Evolutionary conservation across 2,888 invertebrate genomes (phyloP).

Genomic region (Latrodectus hesperus): DNA sequence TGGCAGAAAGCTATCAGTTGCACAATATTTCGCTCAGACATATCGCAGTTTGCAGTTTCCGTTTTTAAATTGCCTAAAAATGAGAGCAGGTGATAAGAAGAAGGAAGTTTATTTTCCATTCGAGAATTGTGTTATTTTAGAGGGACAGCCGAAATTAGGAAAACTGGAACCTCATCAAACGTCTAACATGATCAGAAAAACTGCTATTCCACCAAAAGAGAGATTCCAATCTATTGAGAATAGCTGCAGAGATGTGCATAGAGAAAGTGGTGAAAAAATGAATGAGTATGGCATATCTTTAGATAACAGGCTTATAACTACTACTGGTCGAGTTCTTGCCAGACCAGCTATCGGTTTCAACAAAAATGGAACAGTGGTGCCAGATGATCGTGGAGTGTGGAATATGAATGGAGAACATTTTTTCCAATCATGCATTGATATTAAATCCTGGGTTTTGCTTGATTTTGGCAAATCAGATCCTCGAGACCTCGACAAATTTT

Average conservation of each 20-base stretch:
- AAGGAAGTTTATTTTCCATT: constrained; percentile 48
- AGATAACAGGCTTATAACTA: constrained; percentile 18
- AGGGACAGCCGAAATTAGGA: constrained; percentile 40
- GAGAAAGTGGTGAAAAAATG: constrained; percentile 16
- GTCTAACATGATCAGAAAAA: constrained; percentile 53
- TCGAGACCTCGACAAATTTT: not conserved
- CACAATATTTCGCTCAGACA: constrained; percentile 39
- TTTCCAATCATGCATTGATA: constrained; percentile 12
- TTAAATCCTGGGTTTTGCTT: constrained; percentile 37
- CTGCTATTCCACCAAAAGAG: constrained; percentile 39
- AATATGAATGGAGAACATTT: constrained; percentile 57
- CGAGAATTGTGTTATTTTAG: constrained; percentile 54
- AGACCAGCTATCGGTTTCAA: constrained; percentile 53
- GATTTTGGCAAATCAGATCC: constrained; percentile 11
- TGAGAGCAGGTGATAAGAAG: constrained; percentile 27
- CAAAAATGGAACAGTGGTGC: not conserved
- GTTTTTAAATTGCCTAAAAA: constrained; percentile 55
- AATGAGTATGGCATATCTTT: constrained; percentile 60
- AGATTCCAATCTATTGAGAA: constrained; percentile 27
- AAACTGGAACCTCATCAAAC: constrained; percentile 31
- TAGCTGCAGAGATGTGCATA: not conserved
- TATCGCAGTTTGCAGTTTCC: constrained; percentile 22
- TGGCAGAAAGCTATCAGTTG: not conserved
- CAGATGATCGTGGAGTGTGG: constrained; percentile 64
- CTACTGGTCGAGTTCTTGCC: constrained; percentile 50